phyloP scores from a whole-genome alignment of 2,888 invertebrate genomes.

The Euclidia mi region DNA sequence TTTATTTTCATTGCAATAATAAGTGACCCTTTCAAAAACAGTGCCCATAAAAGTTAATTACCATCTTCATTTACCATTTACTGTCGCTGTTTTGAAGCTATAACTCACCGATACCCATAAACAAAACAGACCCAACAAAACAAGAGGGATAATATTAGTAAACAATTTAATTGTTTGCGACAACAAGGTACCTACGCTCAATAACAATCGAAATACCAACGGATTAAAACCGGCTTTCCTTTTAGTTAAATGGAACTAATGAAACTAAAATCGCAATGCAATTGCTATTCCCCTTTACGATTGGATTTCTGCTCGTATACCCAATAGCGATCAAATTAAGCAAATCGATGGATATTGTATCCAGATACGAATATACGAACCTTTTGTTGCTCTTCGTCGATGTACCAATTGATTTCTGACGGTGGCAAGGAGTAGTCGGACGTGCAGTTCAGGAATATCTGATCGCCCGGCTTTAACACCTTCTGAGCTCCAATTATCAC shows the following conservation, averaged over 20 bases:
- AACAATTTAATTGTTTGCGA: conserved; percentile 7
- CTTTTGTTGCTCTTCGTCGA: conserved; percentile 85
- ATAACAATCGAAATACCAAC: conserved; percentile 14
- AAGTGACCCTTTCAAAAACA: no score
- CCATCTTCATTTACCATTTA: no score
- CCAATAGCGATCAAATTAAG: conserved; percentile 44
- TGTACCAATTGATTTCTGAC: conserved; percentile 87
- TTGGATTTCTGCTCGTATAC: conserved; percentile 37
- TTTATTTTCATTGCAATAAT: no score
- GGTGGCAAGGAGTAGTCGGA: conserved; percentile 85
- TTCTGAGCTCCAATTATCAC: conserved; percentile 82
- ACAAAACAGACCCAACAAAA: conserved; percentile 2
- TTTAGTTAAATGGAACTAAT: conserved; percentile 28
- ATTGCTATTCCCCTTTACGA: conserved; percentile 33
- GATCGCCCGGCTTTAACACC: conserved; percentile 83
- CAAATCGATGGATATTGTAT: conserved; percentile 38
- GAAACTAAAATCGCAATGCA: conserved; percentile 41
- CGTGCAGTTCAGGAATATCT: conserved; percentile 83
- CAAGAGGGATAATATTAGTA: neutral
- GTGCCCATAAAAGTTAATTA: no score
- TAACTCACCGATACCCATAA: conserved; percentile 1
- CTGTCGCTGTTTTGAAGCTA: neutral
- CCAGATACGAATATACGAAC: conserved; percentile 59
- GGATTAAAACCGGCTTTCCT: conserved; percentile 11
- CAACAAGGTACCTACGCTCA: conserved; percentile 4